A percentile compares a stretch with the other conserved stretches of the same genome.
Conservation (phyloP, 2,113 vertebrate species). For the Corythaixoides concolor region DNA sequence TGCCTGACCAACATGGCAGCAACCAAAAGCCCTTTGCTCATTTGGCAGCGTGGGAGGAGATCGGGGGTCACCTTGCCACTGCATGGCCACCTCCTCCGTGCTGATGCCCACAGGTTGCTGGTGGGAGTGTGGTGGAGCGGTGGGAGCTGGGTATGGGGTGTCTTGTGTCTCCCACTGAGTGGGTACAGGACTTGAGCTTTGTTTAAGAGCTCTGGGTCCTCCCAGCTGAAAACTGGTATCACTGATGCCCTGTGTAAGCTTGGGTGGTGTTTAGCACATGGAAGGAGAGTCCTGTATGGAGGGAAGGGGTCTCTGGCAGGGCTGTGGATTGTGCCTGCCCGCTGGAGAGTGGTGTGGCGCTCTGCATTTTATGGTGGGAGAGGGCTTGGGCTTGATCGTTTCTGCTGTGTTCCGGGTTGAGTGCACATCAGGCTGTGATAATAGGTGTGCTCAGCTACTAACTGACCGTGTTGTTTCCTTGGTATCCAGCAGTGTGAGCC, state of each 20-base stretch:
- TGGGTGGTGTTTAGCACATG: accelerated
- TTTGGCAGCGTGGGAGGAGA: neutral
- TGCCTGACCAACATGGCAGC: neutral
- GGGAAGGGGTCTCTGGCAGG: neutral
- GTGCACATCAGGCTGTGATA: neutral
- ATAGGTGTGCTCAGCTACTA: neutral
- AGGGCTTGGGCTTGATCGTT: neutral
- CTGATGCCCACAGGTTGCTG: neutral
- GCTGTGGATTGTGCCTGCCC: neutral
- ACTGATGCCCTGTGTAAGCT: accelerated
- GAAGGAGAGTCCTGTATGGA: no score
- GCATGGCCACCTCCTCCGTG: accelerated
- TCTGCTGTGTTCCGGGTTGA: neutral
- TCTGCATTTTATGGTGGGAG: no score
- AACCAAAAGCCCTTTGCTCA: neutral
- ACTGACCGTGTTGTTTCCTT: accelerated
- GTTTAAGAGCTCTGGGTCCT: neutral
- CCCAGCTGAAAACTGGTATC: neutral
- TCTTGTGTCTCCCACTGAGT: neutral
- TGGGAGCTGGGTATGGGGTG: neutral
- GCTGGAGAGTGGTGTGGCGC: accelerated
- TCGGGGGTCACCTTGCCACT: neutral
- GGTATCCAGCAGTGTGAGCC: neutral
- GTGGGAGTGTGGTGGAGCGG: neutral
- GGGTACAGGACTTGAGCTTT: neutral